Percentiles rank a stretch among this genome's conserved stretches.
These are phyloP conservation scores for Distichodus sexfasciatus DNA, from an alignment of 2,797 vertebrate genomes.

Conservation along the genomic window DNA sequence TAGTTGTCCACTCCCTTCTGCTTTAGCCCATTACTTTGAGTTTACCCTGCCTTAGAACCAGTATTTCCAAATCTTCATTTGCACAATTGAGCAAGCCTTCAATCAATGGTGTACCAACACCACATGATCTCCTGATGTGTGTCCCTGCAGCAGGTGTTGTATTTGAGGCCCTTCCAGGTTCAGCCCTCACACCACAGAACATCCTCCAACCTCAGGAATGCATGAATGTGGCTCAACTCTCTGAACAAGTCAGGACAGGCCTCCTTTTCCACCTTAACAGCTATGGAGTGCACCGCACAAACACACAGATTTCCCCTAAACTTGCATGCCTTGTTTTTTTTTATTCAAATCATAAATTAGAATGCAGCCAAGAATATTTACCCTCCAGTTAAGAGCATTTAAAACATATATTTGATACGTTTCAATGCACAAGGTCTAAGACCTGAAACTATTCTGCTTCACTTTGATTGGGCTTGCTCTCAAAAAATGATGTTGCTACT, in stretches of 20 bases:
- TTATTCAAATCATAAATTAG: neutral
- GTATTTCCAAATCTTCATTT: neutral
- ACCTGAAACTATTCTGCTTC: neutral
- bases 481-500: neutral
- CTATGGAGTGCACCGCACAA: neutral
- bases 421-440: neutral
- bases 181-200: conserved; percentile 1
- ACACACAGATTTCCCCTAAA: neutral
- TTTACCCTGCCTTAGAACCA: neutral
- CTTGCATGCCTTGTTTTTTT: neutral
- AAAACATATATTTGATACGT: too few species aligned
- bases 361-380: neutral
- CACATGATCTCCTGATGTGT: neutral
- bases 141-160: neutral
- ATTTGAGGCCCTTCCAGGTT: neutral
- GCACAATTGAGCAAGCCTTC: neutral
- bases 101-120: neutral
- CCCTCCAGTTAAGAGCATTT: neutral
- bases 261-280: neutral
- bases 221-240: conserved; percentile 15
- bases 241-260: conserved; percentile 31
- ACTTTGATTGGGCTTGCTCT: conserved; percentile 11
- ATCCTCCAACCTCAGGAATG: conserved; percentile 35
- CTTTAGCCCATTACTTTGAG: neutral
- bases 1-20: neutral